A percentile compares a stretch with the other conserved stretches of the same genome.
Conservation (phyloP, 2,113 vertebrate genomes). For the Ardeotis arabs region DNA sequence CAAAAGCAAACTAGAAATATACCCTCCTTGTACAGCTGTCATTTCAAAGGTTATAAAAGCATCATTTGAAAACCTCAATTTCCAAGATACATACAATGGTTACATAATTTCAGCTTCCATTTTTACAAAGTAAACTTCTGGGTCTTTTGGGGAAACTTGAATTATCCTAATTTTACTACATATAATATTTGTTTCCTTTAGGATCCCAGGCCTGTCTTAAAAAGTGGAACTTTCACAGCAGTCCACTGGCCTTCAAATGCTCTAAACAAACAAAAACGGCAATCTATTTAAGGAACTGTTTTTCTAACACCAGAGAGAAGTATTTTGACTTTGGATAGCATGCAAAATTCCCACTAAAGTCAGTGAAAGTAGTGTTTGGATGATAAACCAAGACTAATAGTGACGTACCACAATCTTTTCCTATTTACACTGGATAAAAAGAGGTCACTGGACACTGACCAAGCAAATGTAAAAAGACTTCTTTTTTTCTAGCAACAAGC, state of each 20-base stretch:
- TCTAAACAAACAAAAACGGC: neutral
- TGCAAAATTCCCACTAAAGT: neutral
- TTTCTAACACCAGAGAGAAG: neutral
- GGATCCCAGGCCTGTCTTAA: neutral
- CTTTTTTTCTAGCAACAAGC: neutral
- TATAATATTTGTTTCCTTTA: neutral
- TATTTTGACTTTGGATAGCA: neutral
- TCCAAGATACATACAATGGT: neutral
- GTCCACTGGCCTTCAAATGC: neutral
- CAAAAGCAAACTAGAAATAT: neutral
- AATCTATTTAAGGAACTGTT: conserved; percentile 24
- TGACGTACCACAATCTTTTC: neutral
- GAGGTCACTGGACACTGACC: neutral
- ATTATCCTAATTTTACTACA: neutral
- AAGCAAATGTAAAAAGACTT: neutral
- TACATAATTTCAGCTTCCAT: neutral
- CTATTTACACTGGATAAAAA: conserved; percentile 54
- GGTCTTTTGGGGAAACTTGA: neutral
- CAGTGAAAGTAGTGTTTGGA: neutral
- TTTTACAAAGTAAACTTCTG: neutral
- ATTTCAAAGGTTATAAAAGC: neutral
- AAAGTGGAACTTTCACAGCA: neutral
- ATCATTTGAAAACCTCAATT: neutral
- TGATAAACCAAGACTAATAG: neutral
- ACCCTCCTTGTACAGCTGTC: neutral